Percentiles rank a stretch among this genome's conserved stretches.
phyloP scores from a whole-genome alignment of 2,113 vertebrate genomes.

The Misgurnus anguillicaudatus region DNA sequence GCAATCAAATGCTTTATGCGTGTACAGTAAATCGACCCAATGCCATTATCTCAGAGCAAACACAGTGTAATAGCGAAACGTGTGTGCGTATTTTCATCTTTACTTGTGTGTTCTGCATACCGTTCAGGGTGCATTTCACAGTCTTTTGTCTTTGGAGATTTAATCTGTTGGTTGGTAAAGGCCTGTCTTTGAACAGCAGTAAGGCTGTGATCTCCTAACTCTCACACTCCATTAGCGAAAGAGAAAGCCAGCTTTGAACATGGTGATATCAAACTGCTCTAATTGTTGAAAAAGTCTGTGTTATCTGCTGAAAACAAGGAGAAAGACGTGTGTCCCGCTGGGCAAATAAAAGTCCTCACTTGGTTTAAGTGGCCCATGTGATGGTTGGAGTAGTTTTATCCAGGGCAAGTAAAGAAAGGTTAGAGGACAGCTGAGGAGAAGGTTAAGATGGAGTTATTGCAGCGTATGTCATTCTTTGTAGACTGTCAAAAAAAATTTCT shows the following conservation, averaged over 20 bases:
- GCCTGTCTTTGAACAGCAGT: constrained; percentile 10
- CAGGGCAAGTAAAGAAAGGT: not conserved
- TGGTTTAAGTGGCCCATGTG: constrained; percentile 11
- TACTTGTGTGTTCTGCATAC: not conserved
- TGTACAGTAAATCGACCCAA: constrained; percentile 7
- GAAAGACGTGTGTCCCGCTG: not conserved
- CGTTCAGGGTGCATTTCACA: not conserved
- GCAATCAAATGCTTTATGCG: constrained; percentile 6
- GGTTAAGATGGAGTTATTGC: not conserved
- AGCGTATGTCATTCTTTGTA: not conserved
- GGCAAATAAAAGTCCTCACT: constrained; percentile 11
- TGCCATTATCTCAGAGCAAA: constrained; percentile 8
- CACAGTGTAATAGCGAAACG: not conserved
- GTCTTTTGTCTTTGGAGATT: constrained; percentile 13
- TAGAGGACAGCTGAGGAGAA: not conserved
- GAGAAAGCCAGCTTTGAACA: not conserved
- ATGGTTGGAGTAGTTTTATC: constrained; percentile 19
- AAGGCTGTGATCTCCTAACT: constrained; percentile 11
- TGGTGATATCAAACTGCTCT: not conserved
- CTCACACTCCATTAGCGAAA: constrained; percentile 4
- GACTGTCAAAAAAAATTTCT: not conserved
- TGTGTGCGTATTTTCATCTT: not conserved
- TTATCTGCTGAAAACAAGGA: constrained; percentile 6
- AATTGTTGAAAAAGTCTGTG: constrained; percentile 7
- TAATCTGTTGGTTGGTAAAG: constrained; percentile 16